Evolutionary conservation across 2,113 vertebrate species (phyloP).

Genomic region (Vulpes lagopus): DNA sequence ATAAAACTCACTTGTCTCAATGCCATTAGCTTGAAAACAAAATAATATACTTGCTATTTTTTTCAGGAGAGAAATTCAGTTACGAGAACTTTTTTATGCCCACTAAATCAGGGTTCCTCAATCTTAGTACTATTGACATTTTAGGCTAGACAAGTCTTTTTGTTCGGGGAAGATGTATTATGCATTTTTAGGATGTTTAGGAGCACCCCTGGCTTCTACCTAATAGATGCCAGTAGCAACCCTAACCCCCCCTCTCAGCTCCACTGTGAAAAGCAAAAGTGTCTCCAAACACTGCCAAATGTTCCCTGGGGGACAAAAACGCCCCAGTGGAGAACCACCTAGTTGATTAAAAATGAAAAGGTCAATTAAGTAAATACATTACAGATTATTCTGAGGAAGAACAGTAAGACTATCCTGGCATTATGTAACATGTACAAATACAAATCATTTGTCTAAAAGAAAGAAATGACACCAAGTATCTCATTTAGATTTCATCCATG

Average conservation of each 20-base stretch:
- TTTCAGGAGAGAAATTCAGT: background rate
- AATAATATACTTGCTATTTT: background rate
- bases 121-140: background rate
- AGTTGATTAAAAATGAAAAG: background rate
- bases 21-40: constrained; percentile 28
- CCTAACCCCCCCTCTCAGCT: background rate
- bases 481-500: constrained; percentile 13
- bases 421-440: background rate
- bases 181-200: constrained; percentile 20
- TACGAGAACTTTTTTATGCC: background rate
- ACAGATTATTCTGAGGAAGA: background rate
- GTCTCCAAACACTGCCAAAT: background rate
- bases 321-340: background rate
- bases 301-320: background rate
- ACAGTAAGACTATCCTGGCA: background rate
- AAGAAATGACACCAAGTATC: constrained; percentile 20
- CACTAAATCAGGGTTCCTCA: background rate
- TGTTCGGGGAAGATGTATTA: background rate
- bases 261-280: background rate
- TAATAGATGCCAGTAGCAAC: background rate
- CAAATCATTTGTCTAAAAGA: background rate
- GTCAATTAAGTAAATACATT: background rate
- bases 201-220: background rate
- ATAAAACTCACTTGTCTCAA: background rate
- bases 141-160: background rate